Conservation (phyloP, 2,113 vertebrate genomes). For the Eurystomus gularis region DNA sequence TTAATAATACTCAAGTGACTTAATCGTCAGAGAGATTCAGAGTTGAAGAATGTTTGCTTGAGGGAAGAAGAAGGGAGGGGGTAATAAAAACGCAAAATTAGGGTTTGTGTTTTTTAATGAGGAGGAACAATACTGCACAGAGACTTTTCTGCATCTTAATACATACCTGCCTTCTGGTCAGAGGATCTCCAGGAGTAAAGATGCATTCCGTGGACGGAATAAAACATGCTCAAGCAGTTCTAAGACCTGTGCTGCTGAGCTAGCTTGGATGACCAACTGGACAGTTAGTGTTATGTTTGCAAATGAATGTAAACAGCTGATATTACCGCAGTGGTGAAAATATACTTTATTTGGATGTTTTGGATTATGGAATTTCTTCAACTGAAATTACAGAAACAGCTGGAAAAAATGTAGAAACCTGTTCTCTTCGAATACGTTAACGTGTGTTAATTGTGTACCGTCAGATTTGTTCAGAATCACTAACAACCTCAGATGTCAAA, state of each 20-base stretch:
- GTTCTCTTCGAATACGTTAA: neutral
- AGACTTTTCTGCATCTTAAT: neutral
- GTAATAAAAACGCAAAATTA: neutral
- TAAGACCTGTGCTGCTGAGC: neutral
- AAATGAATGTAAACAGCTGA: neutral
- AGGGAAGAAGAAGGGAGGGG: neutral
- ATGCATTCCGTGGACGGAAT: neutral
- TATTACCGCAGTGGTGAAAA: neutral
- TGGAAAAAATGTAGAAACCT: neutral
- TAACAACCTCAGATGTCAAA: neutral
- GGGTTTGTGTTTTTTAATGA: neutral
- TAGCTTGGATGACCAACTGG: neutral
- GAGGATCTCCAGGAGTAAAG: neutral
- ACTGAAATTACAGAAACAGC: neutral
- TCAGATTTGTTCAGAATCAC: neutral
- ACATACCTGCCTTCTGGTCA: neutral
- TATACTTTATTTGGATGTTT: neutral
- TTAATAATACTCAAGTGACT: neutral
- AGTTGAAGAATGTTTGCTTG: neutral
- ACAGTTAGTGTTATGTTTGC: neutral
- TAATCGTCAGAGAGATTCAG: neutral
- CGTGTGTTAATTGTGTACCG: fast-evolving
- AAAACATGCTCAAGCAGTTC: neutral
- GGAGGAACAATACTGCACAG: neutral
- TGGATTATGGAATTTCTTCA: neutral